Evolutionary conservation across 2,888 invertebrate genomes (phyloP).

Genomic region (Meliscaeva auricollis): DNA sequence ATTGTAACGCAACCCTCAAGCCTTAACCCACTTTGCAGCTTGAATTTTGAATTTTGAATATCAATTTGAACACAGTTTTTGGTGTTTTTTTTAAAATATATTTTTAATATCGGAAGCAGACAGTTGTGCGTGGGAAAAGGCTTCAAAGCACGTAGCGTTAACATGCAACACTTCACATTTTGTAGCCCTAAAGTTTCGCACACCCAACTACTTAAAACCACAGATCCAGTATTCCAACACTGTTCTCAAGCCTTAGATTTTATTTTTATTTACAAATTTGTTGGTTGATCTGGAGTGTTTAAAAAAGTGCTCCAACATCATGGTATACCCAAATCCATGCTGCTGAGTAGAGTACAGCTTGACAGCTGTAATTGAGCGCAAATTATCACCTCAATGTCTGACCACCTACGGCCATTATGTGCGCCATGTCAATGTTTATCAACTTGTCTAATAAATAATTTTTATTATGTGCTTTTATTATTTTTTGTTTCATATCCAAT

Average conservation of each 20-base stretch:
- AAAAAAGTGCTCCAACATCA: constrained; percentile 11
- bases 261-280: constrained; percentile 18
- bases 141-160: too few relatives aligned
- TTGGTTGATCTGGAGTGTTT: constrained; percentile 5
- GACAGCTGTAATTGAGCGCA: constrained; percentile 76
- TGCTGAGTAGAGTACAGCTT: constrained; percentile 25
- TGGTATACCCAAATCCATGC: constrained; percentile 11
- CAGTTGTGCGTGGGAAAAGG: too few relatives aligned
- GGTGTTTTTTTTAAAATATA: too few relatives aligned
- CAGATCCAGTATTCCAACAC: constrained; percentile 1
- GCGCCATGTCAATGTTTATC: constrained; percentile 76
- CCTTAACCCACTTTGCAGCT: too few relatives aligned
- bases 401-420: constrained; percentile 76
- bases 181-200: background rate
- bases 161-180: too few relatives aligned
- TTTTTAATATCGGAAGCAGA: too few relatives aligned
- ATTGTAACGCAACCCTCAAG: too few relatives aligned
- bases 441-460: constrained; percentile 76
- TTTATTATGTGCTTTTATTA: constrained; percentile 66
- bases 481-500: background rate
- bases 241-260: constrained; percentile 12
- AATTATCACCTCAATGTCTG: constrained; percentile 75
- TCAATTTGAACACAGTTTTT: too few relatives aligned
- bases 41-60: too few relatives aligned
- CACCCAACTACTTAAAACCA: background rate